Conservation (phyloP, 2,113 vertebrate species). For the Oncorhynchus tshawytscha region DNA sequence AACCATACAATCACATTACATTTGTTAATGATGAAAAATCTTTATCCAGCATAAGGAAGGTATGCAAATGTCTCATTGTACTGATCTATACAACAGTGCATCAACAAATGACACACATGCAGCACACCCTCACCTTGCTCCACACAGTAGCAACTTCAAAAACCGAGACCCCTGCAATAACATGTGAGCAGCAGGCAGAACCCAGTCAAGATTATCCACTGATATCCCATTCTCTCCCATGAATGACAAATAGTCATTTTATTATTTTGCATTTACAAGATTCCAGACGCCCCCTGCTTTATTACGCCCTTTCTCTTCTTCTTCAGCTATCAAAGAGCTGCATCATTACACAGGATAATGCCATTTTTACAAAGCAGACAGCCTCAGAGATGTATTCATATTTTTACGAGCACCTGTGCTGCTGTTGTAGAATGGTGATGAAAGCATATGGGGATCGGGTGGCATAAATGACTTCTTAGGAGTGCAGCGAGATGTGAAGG, state of each 20-base stretch:
- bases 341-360: slow-evolving; percentile 75
- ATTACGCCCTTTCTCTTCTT: slow-evolving; percentile 43
- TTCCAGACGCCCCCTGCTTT: slow-evolving; percentile 62
- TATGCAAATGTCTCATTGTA: no score
- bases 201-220: slow-evolving; percentile 34
- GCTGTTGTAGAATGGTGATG: slow-evolving; percentile 64
- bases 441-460: slow-evolving; percentile 73
- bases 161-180: not conserved
- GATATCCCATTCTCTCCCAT: slow-evolving; percentile 64
- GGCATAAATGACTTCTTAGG: slow-evolving; percentile 80
- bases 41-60: no score
- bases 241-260: slow-evolving; percentile 75
- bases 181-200: not conserved
- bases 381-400: slow-evolving; percentile 49
- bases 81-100: not conserved
- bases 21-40: no score
- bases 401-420: slow-evolving; percentile 1
- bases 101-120: not conserved
- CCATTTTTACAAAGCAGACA: slow-evolving; percentile 67
- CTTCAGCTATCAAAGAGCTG: slow-evolving; percentile 67
- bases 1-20: no score
- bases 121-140: not conserved
- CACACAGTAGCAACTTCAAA: not conserved
- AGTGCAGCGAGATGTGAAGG: slow-evolving; percentile 81
- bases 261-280: slow-evolving; percentile 69